phyloP scores from a whole-genome alignment of 2,797 vertebrate genomes.

The Mus spretus region DNA sequence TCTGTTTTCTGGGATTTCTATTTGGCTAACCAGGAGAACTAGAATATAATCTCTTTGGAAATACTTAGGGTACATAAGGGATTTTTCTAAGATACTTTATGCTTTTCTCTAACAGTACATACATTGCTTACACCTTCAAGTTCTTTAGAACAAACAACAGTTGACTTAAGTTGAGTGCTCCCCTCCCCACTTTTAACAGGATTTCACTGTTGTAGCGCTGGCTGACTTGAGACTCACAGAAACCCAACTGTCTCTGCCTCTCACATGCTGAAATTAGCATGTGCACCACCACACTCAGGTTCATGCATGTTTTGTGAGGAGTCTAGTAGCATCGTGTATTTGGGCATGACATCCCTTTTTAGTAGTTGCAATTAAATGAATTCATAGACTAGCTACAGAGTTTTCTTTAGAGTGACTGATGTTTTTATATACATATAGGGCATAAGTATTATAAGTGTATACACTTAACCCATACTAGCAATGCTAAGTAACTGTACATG shows the following conservation, averaged over 20 bases:
- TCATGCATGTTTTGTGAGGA: background rate
- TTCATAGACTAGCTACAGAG: conserved; percentile 14
- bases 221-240: background rate
- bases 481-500: background rate
- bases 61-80: background rate
- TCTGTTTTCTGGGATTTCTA: background rate
- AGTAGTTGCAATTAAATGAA: background rate
- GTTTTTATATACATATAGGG: background rate
- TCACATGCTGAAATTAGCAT: background rate
- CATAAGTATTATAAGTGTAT: background rate
- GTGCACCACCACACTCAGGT: background rate
- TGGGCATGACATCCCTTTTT: background rate
- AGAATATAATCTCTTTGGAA: conserved; percentile 54
- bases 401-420: conserved; percentile 17
- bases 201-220: background rate
- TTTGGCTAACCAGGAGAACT: conserved; percentile 41
- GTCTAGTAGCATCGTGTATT: conserved; percentile 23
- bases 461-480: background rate
- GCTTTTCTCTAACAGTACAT: conserved; percentile 2
- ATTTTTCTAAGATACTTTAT: conserved; percentile 36
- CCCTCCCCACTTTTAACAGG: background rate
- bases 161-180: background rate
- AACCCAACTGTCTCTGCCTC: background rate
- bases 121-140: background rate
- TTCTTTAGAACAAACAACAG: conserved; percentile 55